These are phyloP conservation scores for Asteroscopus sphinx DNA, from an alignment of 2,888 invertebrate species.

Conservation along the genomic window DNA sequence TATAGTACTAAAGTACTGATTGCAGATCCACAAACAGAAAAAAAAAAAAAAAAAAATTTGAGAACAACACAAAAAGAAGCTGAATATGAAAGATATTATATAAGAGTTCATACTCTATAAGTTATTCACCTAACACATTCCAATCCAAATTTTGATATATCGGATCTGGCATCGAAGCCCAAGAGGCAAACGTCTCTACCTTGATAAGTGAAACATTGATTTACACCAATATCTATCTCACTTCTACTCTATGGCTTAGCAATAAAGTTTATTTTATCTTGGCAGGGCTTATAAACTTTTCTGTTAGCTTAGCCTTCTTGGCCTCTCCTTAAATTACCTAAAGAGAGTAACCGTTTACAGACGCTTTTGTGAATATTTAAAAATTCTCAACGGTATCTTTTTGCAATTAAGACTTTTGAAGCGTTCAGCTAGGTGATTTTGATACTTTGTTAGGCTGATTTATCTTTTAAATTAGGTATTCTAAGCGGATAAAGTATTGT, in stretches of 20 bases:
- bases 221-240: slow-evolving; percentile 34
- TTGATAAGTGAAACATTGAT: slow-evolving; percentile 54
- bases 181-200: slow-evolving; percentile 48
- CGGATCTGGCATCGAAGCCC: slow-evolving; percentile 32
- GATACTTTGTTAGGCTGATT: slow-evolving; percentile 38
- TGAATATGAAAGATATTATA: not conserved
- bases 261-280: slow-evolving; percentile 41
- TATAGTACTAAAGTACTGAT: too few relatives aligned
- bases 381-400: slow-evolving; percentile 59
- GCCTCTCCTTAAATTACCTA: slow-evolving; percentile 56
- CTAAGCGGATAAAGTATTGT: not conserved
- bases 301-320: slow-evolving; percentile 48
- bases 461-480: slow-evolving; percentile 37
- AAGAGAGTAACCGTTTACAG: slow-evolving; percentile 60
- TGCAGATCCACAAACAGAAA: too few relatives aligned
- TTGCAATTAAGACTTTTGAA: slow-evolving; percentile 54
- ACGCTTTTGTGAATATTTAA: slow-evolving; percentile 62
- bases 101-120: slow-evolving; percentile 1
- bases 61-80: not conserved
- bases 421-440: slow-evolving; percentile 27
- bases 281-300: slow-evolving; percentile 29
- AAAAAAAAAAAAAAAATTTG: too few relatives aligned
- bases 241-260: slow-evolving; percentile 10
- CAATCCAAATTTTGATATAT: slow-evolving; percentile 39
- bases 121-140: slow-evolving; percentile 28